These are phyloP conservation scores for Oligia latruncula DNA, from an alignment of 2,888 invertebrate species.

Conservation along the genomic window DNA sequence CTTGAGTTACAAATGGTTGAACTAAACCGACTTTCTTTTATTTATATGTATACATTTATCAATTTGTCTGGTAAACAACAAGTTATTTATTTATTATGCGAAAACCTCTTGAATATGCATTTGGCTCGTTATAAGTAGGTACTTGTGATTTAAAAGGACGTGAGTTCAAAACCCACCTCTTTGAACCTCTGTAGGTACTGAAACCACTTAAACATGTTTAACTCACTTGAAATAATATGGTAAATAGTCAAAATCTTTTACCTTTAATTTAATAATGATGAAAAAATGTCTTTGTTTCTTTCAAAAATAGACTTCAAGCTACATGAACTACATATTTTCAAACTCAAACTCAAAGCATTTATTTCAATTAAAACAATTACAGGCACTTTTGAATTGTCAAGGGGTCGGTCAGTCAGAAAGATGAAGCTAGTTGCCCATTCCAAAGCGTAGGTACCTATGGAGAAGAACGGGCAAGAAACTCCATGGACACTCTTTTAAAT, in stretches of 20 bases:
- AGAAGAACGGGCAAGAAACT: no score
- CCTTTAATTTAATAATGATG: not conserved
- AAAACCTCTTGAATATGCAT: not conserved
- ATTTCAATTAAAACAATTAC: no score
- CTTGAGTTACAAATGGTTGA: no score
- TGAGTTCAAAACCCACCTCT: not conserved
- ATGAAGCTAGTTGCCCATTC: no score
- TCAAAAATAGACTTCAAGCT: not conserved
- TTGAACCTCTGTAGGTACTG: conserved; percentile 1
- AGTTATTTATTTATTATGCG: not conserved
- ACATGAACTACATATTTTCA: conserved; percentile 1
- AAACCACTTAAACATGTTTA: not conserved
- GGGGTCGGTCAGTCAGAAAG: no score
- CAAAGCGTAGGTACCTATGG: no score
- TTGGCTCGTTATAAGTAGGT: not conserved
- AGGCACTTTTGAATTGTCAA: no score
- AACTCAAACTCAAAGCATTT: no score
- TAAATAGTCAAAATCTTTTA: not conserved
- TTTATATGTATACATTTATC: not conserved
- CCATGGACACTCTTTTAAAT: no score
- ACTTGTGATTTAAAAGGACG: not conserved
- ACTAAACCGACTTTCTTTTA: no score
- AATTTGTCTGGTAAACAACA: not conserved
- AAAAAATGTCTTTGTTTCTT: not conserved
- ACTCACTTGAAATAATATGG: conserved; percentile 2